A percentile compares a stretch with the other conserved stretches of the same genome.
phyloP scores from a whole-genome alignment of 1,140 invertebrate species.

The Drosophila bocqueti region DNA sequence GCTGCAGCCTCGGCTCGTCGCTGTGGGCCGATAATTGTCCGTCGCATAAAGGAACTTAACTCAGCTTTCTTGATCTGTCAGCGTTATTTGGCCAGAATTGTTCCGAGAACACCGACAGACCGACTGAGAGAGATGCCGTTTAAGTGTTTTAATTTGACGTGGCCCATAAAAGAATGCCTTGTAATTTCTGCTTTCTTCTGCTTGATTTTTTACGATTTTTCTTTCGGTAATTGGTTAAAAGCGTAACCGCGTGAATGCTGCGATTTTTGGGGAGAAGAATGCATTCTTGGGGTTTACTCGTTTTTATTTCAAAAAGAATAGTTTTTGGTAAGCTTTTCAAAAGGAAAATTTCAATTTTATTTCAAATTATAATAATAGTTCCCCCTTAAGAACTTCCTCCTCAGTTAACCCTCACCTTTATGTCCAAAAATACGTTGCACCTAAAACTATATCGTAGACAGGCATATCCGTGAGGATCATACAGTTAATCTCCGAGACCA shows the following conservation, averaged over 20 bases:
- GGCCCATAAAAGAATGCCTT: slow-evolving; percentile 51
- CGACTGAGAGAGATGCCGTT: slow-evolving; percentile 32
- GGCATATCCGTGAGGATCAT: slow-evolving; percentile 37
- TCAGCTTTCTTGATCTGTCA: slow-evolving; percentile 55
- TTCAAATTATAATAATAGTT: no score
- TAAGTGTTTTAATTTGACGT: slow-evolving; percentile 69
- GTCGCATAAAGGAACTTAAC: slow-evolving; percentile 16
- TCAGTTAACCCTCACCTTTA: background rate
- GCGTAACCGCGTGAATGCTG: background rate
- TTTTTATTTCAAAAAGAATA: background rate
- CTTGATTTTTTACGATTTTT: background rate
- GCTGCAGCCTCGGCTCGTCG: background rate
- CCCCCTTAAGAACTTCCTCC: background rate
- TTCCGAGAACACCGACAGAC: slow-evolving; percentile 53
- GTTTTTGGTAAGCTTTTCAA: background rate
- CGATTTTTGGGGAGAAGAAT: background rate
- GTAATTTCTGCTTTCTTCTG: slow-evolving; percentile 28
- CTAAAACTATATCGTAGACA: slow-evolving; percentile 17
- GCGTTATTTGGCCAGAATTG: slow-evolving; percentile 53
- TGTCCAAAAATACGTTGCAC: slow-evolving; percentile 4
- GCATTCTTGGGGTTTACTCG: background rate
- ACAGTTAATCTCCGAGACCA: slow-evolving; percentile 28
- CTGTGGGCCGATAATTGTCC: slow-evolving; percentile 60
- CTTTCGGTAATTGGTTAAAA: slow-evolving; percentile 32
- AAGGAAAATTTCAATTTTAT: background rate